These are phyloP conservation scores for Oxygymnocypris stewartii DNA, from an alignment of 2,113 vertebrate species.

Conservation along the genomic window DNA sequence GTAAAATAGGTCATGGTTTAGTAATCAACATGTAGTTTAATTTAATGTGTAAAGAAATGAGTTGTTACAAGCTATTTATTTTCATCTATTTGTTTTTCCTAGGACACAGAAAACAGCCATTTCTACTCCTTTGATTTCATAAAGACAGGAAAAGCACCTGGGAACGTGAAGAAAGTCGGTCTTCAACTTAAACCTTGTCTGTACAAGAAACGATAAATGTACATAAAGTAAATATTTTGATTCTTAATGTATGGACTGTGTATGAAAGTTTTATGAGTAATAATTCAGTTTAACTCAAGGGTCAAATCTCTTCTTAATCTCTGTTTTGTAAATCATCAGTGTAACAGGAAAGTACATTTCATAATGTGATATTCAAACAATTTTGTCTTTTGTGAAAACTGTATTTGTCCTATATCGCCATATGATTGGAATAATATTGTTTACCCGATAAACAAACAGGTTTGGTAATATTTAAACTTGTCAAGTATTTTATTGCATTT, in stretches of 20 bases:
- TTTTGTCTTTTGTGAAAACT: not conserved
- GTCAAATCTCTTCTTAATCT: not conserved
- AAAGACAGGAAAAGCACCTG: conserved; percentile 71
- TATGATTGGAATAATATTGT: not conserved
- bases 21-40: not conserved
- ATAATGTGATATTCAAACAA: not conserved
- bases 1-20: not conserved
- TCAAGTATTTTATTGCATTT: conserved; percentile 6
- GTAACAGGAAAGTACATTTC: not conserved
- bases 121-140: conserved; percentile 87
- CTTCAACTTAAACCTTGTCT: conserved; percentile 84
- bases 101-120: conserved; percentile 84
- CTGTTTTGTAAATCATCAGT: not conserved
- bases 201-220: conserved; percentile 88
- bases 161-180: conserved; percentile 62
- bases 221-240: not conserved
- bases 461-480: not conserved
- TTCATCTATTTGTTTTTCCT: conserved; percentile 31
- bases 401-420: not conserved
- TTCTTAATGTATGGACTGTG: not conserved
- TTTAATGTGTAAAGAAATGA: not conserved
- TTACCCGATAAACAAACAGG: not conserved
- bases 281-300: not conserved
- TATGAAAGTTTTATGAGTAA: not conserved
- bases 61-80: not conserved